These are phyloP conservation scores for Pardalotus punctatus DNA, from an alignment of 2,113 vertebrate species.

Conservation along the genomic window DNA sequence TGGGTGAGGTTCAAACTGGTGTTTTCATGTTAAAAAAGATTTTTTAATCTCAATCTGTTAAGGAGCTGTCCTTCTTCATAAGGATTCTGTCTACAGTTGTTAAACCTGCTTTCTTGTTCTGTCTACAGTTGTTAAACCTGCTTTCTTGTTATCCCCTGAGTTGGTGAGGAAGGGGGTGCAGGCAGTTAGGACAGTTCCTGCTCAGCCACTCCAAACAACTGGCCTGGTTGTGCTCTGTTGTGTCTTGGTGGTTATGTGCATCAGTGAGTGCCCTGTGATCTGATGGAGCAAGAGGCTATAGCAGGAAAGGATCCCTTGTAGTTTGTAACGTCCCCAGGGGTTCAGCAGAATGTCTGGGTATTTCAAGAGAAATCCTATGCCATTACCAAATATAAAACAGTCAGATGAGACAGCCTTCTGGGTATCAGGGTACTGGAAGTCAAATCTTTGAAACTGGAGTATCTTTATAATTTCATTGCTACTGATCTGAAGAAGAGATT, in stretches of 20 bases:
- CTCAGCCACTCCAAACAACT: neutral
- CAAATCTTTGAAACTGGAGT: neutral
- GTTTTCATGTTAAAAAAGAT: neutral
- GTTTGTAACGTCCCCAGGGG: neutral
- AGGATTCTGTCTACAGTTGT: neutral
- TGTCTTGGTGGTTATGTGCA: neutral
- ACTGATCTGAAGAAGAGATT: neutral
- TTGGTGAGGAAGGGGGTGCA: neutral
- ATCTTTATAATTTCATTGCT: neutral
- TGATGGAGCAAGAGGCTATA: neutral
- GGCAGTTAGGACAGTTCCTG: neutral
- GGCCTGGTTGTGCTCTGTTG: neutral
- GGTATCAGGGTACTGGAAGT: neutral
- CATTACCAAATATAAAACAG: neutral
- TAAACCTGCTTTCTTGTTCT: neutral
- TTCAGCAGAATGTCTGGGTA: neutral
- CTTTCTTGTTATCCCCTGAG: neutral
- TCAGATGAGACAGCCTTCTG: neutral
- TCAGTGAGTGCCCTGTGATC: neutral
- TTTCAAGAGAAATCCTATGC: neutral
- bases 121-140: neutral
- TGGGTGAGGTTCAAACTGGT: neutral
- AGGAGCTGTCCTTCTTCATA: neutral
- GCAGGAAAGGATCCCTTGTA: neutral
- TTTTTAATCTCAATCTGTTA: neutral